Base-by-base conservation (phyloP, 92 coral and sea anemone genomes). In the Porites evermanni region DNA sequence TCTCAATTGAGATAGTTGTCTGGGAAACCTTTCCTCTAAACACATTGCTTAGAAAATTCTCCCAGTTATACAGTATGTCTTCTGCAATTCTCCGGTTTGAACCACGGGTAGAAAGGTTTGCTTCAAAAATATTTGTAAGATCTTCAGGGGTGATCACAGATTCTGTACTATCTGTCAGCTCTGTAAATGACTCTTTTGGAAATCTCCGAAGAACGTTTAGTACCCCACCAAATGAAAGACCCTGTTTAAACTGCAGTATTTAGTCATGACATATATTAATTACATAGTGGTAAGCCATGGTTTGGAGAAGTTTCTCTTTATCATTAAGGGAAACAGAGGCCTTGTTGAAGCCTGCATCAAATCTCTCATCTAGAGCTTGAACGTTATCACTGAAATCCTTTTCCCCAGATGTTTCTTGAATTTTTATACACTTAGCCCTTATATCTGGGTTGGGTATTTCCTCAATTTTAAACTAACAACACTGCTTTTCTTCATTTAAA, bases 241-340 rank as follows among this genome's bases (percentile, higher is more conserved):
- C 90, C 70, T 87, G 80, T 64, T 87, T 78, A n/a, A 87, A 79
- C 77, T 79, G 90, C 69, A 77, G 77, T 73, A 86, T 66, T 86
- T 52, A 72, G 68, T 75, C 75, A 72, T 77, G 80, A 72, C 79
- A 77, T 51, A 53, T 83, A 63, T 83, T 69, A 20, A 83, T 72
- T 26, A 83, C 80, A 18, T 67, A 72, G 78, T 83, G 67, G 50
- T 77, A 59, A 32, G 87, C 76, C 20, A 86, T 53, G 38, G 81
- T 77, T 61, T 77, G 52, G 56, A 77, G 59, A 77, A 86, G 84
- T 78, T 84, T 74, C 12, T 77, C 78, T 74, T 56, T 85, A 67
- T 77, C 85, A 60, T 85, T 64, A 78, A 85, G 53, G n/a, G 86
- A 74, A 66, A 70, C 75, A 79, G 58, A 67, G 38, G 91, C 86